These are phyloP conservation scores for Danio aesculapii DNA, from an alignment of 2,797 vertebrate genomes.

Conservation along the genomic window DNA sequence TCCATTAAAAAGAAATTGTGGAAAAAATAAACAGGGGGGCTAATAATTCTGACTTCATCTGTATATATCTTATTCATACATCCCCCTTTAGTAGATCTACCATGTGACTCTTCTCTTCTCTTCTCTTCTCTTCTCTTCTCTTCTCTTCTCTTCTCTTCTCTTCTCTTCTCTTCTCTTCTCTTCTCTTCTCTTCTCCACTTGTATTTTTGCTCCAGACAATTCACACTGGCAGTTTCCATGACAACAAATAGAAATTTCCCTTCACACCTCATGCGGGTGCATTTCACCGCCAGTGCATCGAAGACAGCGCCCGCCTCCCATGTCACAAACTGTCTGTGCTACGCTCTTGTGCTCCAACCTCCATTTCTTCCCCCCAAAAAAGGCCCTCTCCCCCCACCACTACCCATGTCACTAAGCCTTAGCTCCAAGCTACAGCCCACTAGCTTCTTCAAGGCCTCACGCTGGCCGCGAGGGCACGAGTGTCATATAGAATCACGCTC, in stretches of 20 bases:
- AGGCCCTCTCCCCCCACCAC: not conserved
- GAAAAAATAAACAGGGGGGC: too few relatives aligned
- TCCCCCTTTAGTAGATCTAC: constrained; percentile 33
- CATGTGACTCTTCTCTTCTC: too few relatives aligned
- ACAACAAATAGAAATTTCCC: constrained; percentile 71
- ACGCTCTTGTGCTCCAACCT: constrained; percentile 44
- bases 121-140: constrained; percentile 1
- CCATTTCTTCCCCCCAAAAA: constrained; percentile 17
- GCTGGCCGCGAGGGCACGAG: constrained; percentile 26
- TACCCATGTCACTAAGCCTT: constrained; percentile 43
- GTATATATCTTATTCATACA: constrained; percentile 35
- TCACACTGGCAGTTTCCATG: constrained; percentile 69
- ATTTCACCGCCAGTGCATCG: constrained; percentile 60
- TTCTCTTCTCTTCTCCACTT: constrained; percentile 31
- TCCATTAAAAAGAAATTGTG: too few relatives aligned
- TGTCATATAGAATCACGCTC: constrained; percentile 45
- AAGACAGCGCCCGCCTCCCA: constrained; percentile 53
- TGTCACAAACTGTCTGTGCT: constrained; percentile 54
- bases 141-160: not conserved
- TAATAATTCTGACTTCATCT: too few relatives aligned
- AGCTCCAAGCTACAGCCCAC: constrained; percentile 32
- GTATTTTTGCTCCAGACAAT: constrained; percentile 58
- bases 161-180: constrained; percentile 1
- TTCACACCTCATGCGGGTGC: constrained; percentile 64
- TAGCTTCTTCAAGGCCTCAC: constrained; percentile 41